A percentile compares a stretch with the other conserved stretches of the same genome.
phyloP scores from a whole-genome alignment of 2,797 vertebrate species.

The Pseudochirops cupreus region DNA sequence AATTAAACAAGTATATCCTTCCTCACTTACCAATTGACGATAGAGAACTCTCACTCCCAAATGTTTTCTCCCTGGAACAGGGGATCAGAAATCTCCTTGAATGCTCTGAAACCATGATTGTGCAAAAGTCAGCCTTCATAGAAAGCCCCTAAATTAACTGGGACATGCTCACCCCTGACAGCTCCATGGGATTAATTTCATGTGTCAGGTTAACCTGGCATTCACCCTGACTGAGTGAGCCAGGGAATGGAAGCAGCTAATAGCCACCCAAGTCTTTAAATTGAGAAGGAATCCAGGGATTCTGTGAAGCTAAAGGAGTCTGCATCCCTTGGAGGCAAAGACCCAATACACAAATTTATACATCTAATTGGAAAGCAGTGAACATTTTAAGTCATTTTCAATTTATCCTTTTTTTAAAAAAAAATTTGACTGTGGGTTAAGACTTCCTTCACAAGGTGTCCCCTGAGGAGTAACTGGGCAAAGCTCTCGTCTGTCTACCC shows the following conservation, averaged over 20 bases:
- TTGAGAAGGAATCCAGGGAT: not conserved
- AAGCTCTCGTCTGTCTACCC: not conserved
- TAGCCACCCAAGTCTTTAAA: not conserved
- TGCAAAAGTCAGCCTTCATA: not conserved
- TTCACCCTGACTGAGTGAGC: not conserved
- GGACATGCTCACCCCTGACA: not conserved
- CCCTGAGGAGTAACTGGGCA: not conserved
- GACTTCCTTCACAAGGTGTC: not conserved
- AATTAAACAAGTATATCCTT: not conserved
- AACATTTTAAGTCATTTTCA: not conserved
- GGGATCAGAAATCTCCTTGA: not conserved
- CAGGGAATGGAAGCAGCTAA: not conserved
- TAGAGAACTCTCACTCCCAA: not conserved
- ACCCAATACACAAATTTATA: not conserved
- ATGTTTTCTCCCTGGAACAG: not conserved
- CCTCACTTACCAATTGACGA: not conserved
- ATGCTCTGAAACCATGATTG: not conserved
- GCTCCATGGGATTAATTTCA: slow-evolving; percentile 2
- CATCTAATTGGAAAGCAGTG: not conserved
- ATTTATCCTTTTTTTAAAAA: not conserved
- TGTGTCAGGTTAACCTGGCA: not conserved
- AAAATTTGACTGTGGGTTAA: not conserved
- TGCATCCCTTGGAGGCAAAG: not conserved
- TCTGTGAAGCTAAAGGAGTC: not conserved
- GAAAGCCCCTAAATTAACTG: not conserved